Evolutionary conservation across 2,888 invertebrate genomes (phyloP), one percentile per base, ranked within the genome.

Genomic region (Monopis laevigella): DNA sequence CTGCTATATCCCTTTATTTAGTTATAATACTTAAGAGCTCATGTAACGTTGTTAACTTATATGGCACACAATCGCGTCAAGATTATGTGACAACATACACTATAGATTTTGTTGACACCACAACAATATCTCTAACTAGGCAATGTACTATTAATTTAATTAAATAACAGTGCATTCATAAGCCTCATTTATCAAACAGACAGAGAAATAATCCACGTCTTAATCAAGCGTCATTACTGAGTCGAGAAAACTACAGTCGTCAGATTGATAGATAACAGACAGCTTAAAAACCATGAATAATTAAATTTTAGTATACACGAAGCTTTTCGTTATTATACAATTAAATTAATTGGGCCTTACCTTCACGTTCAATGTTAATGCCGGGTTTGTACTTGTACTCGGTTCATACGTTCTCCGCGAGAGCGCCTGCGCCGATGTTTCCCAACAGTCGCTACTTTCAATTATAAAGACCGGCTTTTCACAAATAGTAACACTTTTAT

Each of bases 311-410:
- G 32, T 17, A 32, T 17, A 11, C 29, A 13, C 7, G 14, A 28
- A 29, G 29, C 13, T 32, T 32, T 32, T 32, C 17, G 17, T n/a
- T 14, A 12, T 32, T 32, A 16, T 17, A 32, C 32, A 17, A 32
- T 32, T 32, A 32, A 32, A 17, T 14, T 32, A 32, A 32, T 36
- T 67, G 66, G 58, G 46, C 51, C 54, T 69, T 62, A 66, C 71
- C 73, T 72, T 71, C 65, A 54, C 55, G 62, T 67, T 69, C 68
- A 74, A 74, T 74, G 69, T 61, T 66, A 65, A 52, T 48, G 49
- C 48, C n/a, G n/a, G 50, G 51, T n/a, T n/a, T n/a, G n/a, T n/a
- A n/a, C n/a, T n/a, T n/a, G n/a, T n/a, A n/a, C n/a, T n/a, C n/a
- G n/a, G n/a, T n/a, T n/a, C n/a, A n/a, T n/a, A 32, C 17, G 16